These are phyloP conservation scores for Alligator mississippiensis DNA, from an alignment of 2,113 vertebrate species.

Conservation along the genomic window DNA sequence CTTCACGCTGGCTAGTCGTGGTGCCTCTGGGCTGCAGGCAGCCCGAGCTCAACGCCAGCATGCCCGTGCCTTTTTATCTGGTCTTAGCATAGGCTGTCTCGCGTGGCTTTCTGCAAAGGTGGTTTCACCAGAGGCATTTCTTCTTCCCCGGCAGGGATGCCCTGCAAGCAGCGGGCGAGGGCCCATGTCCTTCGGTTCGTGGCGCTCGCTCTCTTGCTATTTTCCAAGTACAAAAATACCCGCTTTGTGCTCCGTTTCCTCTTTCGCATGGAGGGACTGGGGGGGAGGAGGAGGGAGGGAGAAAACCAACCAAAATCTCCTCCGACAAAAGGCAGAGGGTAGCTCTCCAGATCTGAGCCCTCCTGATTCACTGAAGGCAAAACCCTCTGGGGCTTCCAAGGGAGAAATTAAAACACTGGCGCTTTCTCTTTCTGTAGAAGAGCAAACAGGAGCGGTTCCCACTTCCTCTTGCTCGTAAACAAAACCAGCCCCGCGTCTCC, in stretches of 20 bases:
- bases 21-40: too few relatives aligned
- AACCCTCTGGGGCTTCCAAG: conserved; percentile 62
- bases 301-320: conserved; percentile 39
- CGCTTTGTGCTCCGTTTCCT: conserved; percentile 24
- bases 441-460: conserved; percentile 79
- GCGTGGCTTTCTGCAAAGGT: background rate
- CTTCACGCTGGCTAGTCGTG: too few relatives aligned
- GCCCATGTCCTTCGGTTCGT: background rate
- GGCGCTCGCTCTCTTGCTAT: conserved; percentile 45
- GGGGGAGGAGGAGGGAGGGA: conserved; percentile 10
- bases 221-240: conserved; percentile 34
- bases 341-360: conserved; percentile 38
- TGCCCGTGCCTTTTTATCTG: background rate
- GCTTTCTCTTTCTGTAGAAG: conserved; percentile 63
- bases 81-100: rapidly evolving
- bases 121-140: rapidly evolving
- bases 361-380: conserved; percentile 33
- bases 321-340: conserved; percentile 51
- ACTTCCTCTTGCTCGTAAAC: conserved; percentile 75
- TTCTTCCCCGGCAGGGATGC: background rate
- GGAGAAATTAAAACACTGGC: conserved; percentile 34
- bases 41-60: background rate
- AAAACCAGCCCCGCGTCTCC: conserved; percentile 71
- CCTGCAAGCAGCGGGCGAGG: background rate
- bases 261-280: conserved; percentile 1